These are phyloP conservation scores for Corythoichthys intestinalis DNA, from an alignment of 2,113 vertebrate genomes.

Conservation along the genomic window DNA sequence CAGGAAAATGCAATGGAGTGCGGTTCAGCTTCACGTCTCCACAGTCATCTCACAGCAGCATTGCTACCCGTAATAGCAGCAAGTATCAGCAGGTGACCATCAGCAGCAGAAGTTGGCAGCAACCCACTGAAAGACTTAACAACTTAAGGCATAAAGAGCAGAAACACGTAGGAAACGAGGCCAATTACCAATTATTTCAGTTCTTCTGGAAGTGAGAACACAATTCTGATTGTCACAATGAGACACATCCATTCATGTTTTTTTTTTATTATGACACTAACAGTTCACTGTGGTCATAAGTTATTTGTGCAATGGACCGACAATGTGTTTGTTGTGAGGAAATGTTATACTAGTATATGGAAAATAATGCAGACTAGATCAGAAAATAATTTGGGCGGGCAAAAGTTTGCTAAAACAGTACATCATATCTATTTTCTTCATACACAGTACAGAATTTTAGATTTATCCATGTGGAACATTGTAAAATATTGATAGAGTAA, in stretches of 20 bases:
- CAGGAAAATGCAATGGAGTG: conserved; percentile 96
- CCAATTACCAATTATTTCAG: conserved; percentile 39
- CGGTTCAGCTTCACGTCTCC: conserved; percentile 77
- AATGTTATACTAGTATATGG: conserved; percentile 16
- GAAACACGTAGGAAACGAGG: conserved; percentile 43
- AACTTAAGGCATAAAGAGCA: conserved; percentile 31
- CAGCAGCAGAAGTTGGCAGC: conserved; percentile 7
- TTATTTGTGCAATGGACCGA: not conserved
- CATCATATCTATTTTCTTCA: conserved; percentile 9
- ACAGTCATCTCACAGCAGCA: conserved; percentile 59
- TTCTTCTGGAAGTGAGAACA: conserved; percentile 38
- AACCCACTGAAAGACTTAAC: conserved; percentile 20
- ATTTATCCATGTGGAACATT: conserved; percentile 30
- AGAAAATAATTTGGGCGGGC: conserved; percentile 23
- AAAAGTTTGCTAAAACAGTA: conserved; percentile 17
- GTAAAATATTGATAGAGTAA: conserved; percentile 20
- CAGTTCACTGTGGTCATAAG: conserved; percentile 19
- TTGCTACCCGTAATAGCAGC: conserved; percentile 74
- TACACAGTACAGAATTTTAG: conserved; percentile 15
- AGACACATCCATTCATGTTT: conserved; percentile 38
- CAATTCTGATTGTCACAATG: conserved; percentile 30
- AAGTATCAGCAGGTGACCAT: conserved; percentile 86
- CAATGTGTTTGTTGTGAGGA: conserved; percentile 9
- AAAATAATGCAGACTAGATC: conserved; percentile 23
- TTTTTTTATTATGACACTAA: conserved; percentile 17